Conservation (phyloP, 1,140 invertebrate genomes). For the Protaetia brevitarsis region DNA sequence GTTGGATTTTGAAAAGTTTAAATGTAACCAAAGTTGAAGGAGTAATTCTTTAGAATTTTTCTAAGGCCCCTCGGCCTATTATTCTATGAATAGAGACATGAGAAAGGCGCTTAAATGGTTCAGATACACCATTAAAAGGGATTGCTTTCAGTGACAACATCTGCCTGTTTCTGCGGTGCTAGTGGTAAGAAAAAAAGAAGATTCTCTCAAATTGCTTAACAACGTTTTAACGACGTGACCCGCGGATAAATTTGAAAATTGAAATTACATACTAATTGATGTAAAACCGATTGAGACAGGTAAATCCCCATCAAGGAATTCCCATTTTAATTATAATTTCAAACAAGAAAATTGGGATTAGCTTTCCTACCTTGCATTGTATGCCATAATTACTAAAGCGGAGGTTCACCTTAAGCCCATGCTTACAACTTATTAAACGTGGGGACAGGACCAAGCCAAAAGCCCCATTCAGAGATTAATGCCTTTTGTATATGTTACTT, state of each 20-base stretch:
- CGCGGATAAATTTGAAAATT: too few species aligned
- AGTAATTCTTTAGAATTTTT: constrained; percentile 12
- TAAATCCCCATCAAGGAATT: too few species aligned
- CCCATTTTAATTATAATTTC: too few species aligned
- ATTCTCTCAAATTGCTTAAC: background rate
- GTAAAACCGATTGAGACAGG: too few species aligned
- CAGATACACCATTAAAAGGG: background rate
- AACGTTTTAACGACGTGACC: background rate
- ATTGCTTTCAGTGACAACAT: constrained; percentile 5
- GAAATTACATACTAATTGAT: too few species aligned
- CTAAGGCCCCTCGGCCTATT: constrained; percentile 9
- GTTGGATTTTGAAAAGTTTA: constrained; percentile 5
- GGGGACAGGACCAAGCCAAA: background rate
- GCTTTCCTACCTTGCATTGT: too few species aligned
- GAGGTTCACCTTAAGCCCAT: constrained; percentile 15
- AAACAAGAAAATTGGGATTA: too few species aligned
- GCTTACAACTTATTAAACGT: constrained; percentile 14
- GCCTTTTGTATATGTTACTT: constrained; percentile 5
- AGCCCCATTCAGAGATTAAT: constrained; percentile 20
- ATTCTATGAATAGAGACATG: constrained; percentile 16
- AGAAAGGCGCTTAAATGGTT: constrained; percentile 1
- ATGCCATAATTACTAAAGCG: background rate
- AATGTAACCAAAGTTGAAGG: constrained; percentile 2
- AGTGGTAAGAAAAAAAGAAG: too few species aligned
- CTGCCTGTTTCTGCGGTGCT: background rate